Percentiles rank a stretch among this genome's conserved stretches.
Evolutionary conservation across 2,888 invertebrate genomes (phyloP).

Genomic region (Taenaris catops): DNA sequence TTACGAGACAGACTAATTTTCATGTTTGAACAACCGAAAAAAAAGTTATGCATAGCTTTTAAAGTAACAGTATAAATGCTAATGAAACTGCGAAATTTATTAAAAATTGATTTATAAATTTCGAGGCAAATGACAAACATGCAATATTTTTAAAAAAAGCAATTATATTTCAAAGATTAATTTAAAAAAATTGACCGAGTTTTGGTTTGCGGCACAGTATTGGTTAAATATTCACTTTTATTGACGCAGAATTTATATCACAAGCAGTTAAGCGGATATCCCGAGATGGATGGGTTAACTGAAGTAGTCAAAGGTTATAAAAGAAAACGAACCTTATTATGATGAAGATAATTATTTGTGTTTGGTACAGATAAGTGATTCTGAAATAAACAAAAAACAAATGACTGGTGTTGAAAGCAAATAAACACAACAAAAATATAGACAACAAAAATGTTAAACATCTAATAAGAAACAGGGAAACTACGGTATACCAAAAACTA

Average conservation of each 20-base stretch:
- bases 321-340: constrained; percentile 86
- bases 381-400: constrained; percentile 85
- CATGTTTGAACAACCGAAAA: too few species aligned
- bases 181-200: too few species aligned
- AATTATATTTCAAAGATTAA: too few species aligned
- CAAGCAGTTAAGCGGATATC: constrained; percentile 57
- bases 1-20: too few species aligned
- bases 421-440: constrained; percentile 75
- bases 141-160: too few species aligned
- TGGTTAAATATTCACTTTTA: constrained; percentile 6
- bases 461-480: constrained; percentile 13
- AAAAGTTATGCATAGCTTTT: too few species aligned
- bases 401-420: constrained; percentile 77
- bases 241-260: constrained; percentile 28
- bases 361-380: constrained; percentile 93
- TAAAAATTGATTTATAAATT: too few species aligned
- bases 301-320: constrained; percentile 49
- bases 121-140: too few species aligned
- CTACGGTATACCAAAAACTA: background rate
- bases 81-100: too few species aligned
- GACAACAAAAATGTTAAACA: constrained; percentile 35
- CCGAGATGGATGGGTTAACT: constrained; percentile 43
- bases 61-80: too few species aligned
- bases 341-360: constrained; percentile 91
- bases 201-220: constrained; percentile 3